A percentile compares a stretch with the other conserved stretches of the same genome.
Evolutionary conservation across 1,140 invertebrate genomes (phyloP).

Genomic region (Chlorops oryzae): DNA sequence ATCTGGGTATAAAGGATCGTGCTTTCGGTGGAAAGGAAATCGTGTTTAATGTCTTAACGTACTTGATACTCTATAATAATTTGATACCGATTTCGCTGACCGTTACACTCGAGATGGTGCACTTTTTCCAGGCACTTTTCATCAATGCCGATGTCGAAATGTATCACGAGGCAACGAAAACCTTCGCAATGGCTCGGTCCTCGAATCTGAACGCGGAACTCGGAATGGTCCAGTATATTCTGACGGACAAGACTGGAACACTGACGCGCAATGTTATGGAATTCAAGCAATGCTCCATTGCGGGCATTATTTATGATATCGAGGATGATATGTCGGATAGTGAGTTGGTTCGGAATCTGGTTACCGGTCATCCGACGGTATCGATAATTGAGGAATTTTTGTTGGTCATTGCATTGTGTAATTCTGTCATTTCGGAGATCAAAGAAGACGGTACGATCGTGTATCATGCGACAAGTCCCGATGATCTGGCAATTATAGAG

Average conservation of each 20-base stretch:
- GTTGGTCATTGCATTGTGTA: slow-evolving; percentile 87
- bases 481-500: slow-evolving; percentile 83
- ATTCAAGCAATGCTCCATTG: slow-evolving; percentile 87
- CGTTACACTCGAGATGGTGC: too few relatives aligned
- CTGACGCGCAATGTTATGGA: slow-evolving; percentile 98
- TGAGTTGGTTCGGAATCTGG: slow-evolving; percentile 53
- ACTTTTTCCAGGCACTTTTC: slow-evolving; percentile 90
- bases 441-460: slow-evolving; percentile 59
- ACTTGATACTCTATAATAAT: too few relatives aligned
- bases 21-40: too few relatives aligned
- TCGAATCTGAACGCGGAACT: slow-evolving; percentile 99
- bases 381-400: slow-evolving; percentile 75
- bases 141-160: slow-evolving; percentile 96
- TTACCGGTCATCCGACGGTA: slow-evolving; percentile 54
- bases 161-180: slow-evolving; percentile 89
- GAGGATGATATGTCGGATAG: slow-evolving; percentile 44
- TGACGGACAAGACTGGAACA: slow-evolving; percentile 96
- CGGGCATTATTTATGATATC: slow-evolving; percentile 59
- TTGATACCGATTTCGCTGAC: too few relatives aligned
- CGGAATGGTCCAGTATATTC: slow-evolving; percentile 95
- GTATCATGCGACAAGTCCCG: slow-evolving; percentile 96
- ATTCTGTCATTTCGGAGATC: slow-evolving; percentile 95
- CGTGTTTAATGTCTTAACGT: too few relatives aligned
- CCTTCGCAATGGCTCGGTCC: slow-evolving; percentile 93
- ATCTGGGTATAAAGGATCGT: too few relatives aligned